Base-by-base conservation (phyloP, 92 coral and sea anemone species). In the Nematostella vectensis region DNA sequence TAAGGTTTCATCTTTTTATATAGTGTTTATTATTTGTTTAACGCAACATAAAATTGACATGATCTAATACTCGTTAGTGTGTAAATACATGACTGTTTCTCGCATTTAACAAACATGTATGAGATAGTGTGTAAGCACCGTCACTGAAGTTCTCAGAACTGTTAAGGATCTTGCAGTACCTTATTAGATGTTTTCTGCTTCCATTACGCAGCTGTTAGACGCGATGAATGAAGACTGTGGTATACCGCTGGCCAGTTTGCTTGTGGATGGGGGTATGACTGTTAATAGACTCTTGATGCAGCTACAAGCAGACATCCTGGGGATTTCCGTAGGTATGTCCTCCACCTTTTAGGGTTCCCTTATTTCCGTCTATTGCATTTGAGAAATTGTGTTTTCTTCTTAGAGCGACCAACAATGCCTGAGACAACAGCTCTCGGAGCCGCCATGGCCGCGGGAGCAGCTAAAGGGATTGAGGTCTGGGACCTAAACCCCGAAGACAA, bases 261-360 rank as follows among this genome's bases (percentile, higher is more conserved):
- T 88, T 65, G 98, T 91, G 48, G 98, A 91, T 64, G 98, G 98
- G 29, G 98, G 98, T 12, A 91, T 91, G 98, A 91, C 98, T 6
- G 75, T 80, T 1, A 91, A 91, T 62, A 72, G 83, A 33, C 68
- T 91, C 55, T 75, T 91, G 26, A 91, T 91, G 98, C 98, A 91
- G 75, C 52, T 91, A 17, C 98, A 91, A 58, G 96, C 98, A 2
- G 96, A 91, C 52, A 74, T 91, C n/a, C 79, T 91, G 54, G 98
- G 98, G 22, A 91, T 91, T 36, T 72, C 79, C 43, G 96, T 91
- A 19, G 98, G 98, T 85, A 73, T 28, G 87, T 48, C 9, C 15
- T n/a, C n/a, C n/a, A n/a, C n/a, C n/a, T n/a, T n/a, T n/a, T n/a
- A n/a, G n/a, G n/a, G n/a, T n/a, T n/a, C n/a, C n/a, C n/a, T n/a